Conservation (phyloP, 23 tunicate species). For the Phallusia fumigata region DNA sequence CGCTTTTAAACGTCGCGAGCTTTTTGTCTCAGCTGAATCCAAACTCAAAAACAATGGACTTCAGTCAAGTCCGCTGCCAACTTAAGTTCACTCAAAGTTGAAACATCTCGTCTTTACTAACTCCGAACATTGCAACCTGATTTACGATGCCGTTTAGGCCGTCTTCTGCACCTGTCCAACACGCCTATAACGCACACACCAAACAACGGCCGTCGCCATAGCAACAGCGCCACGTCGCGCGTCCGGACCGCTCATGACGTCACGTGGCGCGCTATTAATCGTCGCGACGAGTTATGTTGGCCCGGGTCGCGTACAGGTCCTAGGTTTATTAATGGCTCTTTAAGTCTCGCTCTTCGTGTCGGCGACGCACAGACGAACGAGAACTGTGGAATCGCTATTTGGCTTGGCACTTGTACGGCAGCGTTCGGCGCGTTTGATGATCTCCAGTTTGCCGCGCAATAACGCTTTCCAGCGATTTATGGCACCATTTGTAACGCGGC, state of each 20-base stretch:
- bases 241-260: neutral
- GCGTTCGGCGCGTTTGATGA: conserved; percentile 1
- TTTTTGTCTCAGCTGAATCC: too few relatives aligned
- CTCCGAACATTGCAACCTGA: too few relatives aligned
- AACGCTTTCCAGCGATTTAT: neutral
- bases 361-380: neutral
- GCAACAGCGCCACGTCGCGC: neutral
- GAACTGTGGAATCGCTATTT: neutral
- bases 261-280: neutral
- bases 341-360: neutral
- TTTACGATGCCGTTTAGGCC: too few relatives aligned
- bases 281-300: too few relatives aligned
- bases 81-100: too few relatives aligned
- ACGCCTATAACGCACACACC: conserved; percentile 1
- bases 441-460: neutral
- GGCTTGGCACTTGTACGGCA: neutral
- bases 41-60: too few relatives aligned
- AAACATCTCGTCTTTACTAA: too few relatives aligned
- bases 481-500: neutral
- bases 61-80: too few relatives aligned
- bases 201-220: neutral
- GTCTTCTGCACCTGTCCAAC: too few relatives aligned
- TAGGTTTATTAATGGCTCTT: conserved; percentile 11
- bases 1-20: too few relatives aligned
- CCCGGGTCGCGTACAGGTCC: neutral